These are phyloP conservation scores for Drosophila mimetica DNA, from an alignment of 2,888 invertebrate species.

Conservation along the genomic window DNA sequence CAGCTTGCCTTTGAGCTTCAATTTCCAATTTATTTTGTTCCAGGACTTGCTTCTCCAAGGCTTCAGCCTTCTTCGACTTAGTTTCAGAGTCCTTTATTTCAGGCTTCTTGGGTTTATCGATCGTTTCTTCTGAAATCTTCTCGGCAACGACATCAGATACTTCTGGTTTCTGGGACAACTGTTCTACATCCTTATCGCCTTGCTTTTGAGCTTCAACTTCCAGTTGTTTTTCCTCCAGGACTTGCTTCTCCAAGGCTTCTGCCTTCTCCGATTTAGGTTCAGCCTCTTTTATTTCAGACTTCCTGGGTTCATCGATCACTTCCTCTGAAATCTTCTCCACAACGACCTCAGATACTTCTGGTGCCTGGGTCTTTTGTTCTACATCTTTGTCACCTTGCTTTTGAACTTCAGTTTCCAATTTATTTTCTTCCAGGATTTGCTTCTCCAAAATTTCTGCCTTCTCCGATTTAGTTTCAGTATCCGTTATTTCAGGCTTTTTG, in stretches of 20 bases:
- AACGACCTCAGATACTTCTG: constrained; percentile 27
- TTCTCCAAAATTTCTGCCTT: constrained; percentile 17
- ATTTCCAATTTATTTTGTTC: not conserved
- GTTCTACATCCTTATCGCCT: not conserved
- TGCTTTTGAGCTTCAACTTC: constrained; percentile 36
- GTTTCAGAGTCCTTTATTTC: not conserved
- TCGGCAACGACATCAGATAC: not conserved
- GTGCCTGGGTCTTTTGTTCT: not conserved
- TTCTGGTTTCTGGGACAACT: not conserved
- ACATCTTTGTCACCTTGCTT: constrained; percentile 13
- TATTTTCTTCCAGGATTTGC: constrained; percentile 6
- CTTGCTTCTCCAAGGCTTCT: constrained; percentile 12
- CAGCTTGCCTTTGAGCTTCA: not conserved
- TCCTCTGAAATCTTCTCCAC: constrained; percentile 53
- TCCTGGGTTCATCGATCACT: constrained; percentile 1
- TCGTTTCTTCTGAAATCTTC: not conserved
- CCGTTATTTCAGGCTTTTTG: constrained; percentile 1
- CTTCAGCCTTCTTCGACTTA: not conserved
- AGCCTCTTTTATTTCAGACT: not conserved
- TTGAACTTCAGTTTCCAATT: constrained; percentile 28
- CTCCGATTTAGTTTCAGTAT: constrained; percentile 4
- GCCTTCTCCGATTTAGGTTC: constrained; percentile 9
- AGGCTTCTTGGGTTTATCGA: not conserved
- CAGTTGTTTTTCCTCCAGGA: constrained; percentile 1
- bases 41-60: not conserved